Evolutionary conservation across 2,113 vertebrate species (phyloP).

Genomic region (Verasper variegatus): DNA sequence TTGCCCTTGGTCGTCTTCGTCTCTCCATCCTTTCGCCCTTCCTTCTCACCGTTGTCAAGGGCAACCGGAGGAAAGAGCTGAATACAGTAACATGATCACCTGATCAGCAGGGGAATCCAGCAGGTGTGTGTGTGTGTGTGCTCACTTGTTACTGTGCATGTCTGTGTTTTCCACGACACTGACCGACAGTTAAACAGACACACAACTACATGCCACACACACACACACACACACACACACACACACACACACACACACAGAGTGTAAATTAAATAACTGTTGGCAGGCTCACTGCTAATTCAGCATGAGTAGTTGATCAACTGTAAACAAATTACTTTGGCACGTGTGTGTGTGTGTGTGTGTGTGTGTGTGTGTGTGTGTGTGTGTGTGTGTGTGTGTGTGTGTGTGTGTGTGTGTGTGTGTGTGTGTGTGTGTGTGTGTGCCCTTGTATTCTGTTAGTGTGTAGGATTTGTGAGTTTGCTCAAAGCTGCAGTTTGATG

Average conservation of each 20-base stretch:
- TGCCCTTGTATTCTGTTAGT: constrained; percentile 17
- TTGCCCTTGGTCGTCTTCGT: constrained; percentile 6
- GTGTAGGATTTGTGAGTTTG: neutral
- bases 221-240: too few relatives aligned
- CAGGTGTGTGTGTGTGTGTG: constrained; percentile 36
- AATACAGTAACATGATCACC: constrained; percentile 53
- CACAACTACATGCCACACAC: too few relatives aligned
- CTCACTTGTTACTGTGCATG: too few relatives aligned
- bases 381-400: neutral
- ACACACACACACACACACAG: too few relatives aligned
- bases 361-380: neutral
- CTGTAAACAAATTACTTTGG: too few relatives aligned
- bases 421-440: neutral
- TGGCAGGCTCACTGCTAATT: too few relatives aligned
- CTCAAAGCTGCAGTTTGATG: neutral
- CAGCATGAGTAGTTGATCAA: too few relatives aligned
- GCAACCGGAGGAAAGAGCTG: constrained; percentile 57
- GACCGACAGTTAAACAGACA: too few relatives aligned
- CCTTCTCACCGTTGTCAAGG: constrained; percentile 62
- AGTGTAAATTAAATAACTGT: too few relatives aligned
- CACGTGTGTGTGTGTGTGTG: constrained; percentile 5
- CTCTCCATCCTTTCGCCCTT: constrained; percentile 26
- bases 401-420: neutral
- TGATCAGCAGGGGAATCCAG: constrained; percentile 50
- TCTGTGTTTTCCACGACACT: too few relatives aligned